Base-by-base conservation (phyloP, 2,888 invertebrate genomes). In the Synanthedon andrenaeformis region DNA sequence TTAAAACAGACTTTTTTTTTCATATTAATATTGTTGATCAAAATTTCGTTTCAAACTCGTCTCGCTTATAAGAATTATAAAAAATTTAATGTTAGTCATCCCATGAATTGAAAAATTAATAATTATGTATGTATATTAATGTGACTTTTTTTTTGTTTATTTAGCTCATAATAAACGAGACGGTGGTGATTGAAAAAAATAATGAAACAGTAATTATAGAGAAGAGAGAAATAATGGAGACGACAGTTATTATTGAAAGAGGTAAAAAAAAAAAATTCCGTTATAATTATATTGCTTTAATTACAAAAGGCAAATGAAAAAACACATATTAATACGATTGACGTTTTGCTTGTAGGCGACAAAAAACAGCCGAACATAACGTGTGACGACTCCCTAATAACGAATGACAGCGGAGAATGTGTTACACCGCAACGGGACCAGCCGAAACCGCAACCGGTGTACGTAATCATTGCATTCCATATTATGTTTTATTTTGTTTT, bases 341-440 rank as follows among this genome's bases (percentile, higher is more conserved):
- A 35, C 5, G 35, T 35, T 35, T 35, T 1, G 8, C 10, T 35
- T 10, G 35, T 35, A 35, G 35, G 8, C 75, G 78, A 62, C 19
- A 55, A 65, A 0, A 64, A 62, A 49, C 55, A 58, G 3, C 51
- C 57, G 0, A 70, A 76, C 17, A 0, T 80, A 19, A 75, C 78
- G 0, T 82, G 79, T 0, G 83, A 85, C 61, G 76, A 79, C 57
- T 84, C 86, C 0, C 55, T 85, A 0, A 13, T 86, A 23, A 86
- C 86, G 0, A 81, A 74, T 6, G 65, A 79, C 53, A 77, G 80
- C 57, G 74, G 73, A 10, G 35, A 35, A 10, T 35, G 35, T 41
- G 78, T 76, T 12, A 14, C 45, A 0, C 57, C 54, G 1, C 56
- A 60, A 1, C 54, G 10, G 12, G 53, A 56, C 23, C 78, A 82